Percentiles rank a stretch among this genome's conserved stretches.
Conservation (phyloP, 1,140 invertebrate species). For the Acyrthosiphon pisum region DNA sequence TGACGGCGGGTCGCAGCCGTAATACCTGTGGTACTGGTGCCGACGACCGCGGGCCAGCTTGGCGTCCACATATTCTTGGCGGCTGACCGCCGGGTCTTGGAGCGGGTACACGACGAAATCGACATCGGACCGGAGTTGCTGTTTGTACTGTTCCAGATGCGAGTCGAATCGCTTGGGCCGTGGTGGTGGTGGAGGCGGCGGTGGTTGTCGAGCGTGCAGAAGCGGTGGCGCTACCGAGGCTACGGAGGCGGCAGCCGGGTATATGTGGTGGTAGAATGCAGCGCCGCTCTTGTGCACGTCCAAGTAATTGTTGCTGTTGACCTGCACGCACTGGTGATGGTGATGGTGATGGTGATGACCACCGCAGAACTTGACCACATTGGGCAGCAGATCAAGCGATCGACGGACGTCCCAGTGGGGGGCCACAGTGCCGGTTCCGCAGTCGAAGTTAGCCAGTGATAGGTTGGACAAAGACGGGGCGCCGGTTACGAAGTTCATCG, state of each 20-base stretch:
- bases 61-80: constrained; percentile 87
- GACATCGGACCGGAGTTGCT: constrained; percentile 85
- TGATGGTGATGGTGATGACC: constrained; percentile 55
- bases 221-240: constrained; percentile 66
- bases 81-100: constrained; percentile 85
- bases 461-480: constrained; percentile 69
- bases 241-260: constrained; percentile 62
- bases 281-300: constrained; percentile 72
- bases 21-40: constrained; percentile 46
- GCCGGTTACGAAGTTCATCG: constrained; percentile 65
- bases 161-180: constrained; percentile 62
- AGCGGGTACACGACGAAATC: constrained; percentile 89
- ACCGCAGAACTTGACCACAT: background rate
- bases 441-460: constrained; percentile 58
- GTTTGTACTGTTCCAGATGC: constrained; percentile 83
- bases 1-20: constrained; percentile 21
- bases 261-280: constrained; percentile 62
- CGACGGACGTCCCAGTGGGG: constrained; percentile 59
- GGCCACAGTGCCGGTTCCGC: background rate
- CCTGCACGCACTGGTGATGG: constrained; percentile 68
- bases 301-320: constrained; percentile 73
- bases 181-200: constrained; percentile 64
- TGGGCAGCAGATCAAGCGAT: background rate
- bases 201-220: constrained; percentile 45
- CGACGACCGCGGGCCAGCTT: constrained; percentile 69